A percentile compares a stretch with the other conserved stretches of the same genome.
phyloP scores from a whole-genome alignment of 2,888 invertebrate genomes.

The Aspidapion aeneum region DNA sequence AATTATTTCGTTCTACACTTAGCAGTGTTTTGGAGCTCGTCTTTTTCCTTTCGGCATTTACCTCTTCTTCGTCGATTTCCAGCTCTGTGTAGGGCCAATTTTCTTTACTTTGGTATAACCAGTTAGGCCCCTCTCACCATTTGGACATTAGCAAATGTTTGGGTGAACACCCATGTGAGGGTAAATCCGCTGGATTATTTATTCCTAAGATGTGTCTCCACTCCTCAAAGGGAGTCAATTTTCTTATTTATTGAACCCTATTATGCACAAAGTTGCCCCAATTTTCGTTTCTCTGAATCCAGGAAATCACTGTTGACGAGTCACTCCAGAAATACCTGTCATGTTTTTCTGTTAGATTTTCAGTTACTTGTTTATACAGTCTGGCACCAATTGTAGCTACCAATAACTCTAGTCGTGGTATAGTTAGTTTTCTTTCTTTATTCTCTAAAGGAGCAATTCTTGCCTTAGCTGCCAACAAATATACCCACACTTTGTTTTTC shows the following conservation, averaged over 20 bases:
- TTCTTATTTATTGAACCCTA: slow-evolving; percentile 1
- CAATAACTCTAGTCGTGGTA: slow-evolving; percentile 21
- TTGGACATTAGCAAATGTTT: neutral
- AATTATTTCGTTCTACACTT: neutral
- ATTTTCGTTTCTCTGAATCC: slow-evolving; percentile 29
- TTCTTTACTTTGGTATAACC: neutral
- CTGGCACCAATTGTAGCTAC: slow-evolving; percentile 16
- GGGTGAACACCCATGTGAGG: slow-evolving; percentile 1
- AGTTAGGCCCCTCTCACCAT: neutral
- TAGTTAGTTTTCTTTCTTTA: too few species aligned
- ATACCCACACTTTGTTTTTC: neutral
- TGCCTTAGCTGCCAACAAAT: slow-evolving; percentile 6
- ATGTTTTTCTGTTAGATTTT: slow-evolving; percentile 6
- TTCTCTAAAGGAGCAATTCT: slow-evolving; percentile 5
- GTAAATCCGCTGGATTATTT: slow-evolving; percentile 1
- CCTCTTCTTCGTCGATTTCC: neutral
- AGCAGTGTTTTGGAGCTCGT: neutral
- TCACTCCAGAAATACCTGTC: slow-evolving; percentile 32
- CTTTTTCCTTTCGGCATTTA: neutral
- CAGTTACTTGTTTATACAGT: neutral
- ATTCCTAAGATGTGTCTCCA: neutral
- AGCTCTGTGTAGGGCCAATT: neutral
- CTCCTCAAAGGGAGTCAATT: neutral
- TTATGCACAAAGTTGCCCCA: slow-evolving; percentile 35
- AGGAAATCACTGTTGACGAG: slow-evolving; percentile 31